Evolutionary conservation across 2,113 vertebrate genomes (phyloP), one percentile per base, ranked within the genome.

Genomic region (Cygnus buccinator): DNA sequence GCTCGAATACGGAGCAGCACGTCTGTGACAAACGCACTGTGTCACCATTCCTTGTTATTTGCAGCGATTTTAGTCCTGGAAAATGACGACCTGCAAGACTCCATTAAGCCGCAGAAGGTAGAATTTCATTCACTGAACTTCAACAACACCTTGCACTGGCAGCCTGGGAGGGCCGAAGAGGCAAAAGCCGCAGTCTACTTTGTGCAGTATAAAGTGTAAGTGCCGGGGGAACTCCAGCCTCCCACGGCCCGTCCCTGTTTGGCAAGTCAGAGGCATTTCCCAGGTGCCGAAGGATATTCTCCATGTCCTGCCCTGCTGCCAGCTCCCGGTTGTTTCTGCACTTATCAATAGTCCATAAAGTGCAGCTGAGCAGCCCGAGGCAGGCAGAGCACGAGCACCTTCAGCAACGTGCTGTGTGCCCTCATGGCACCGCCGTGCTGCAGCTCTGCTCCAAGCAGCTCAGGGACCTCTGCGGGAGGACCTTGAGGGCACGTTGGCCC

Each of bases 181-280:
- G 14, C 39, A 16, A 96, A 93, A 41, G 82, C 68, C n/a, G 71
- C 23, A 0, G 4, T 96, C 91, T 98, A 98, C 94, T 98, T 97
- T 29, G 98, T 98, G 73, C 97, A 98, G 63, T 98, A 98, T 21
- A 98, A 98, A 97, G 78, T 93, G 98, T 98, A 97, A 98, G 98
- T 98, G 90, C 72, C 1, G 0, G 63, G 33, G 76, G 46, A 74
- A 72, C 15, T 70, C 87, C 57, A 16, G 11, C n/a, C 52, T 74
- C 14, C 66, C 2, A 0, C 23, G 2, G 10, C 25, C 61, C 4
- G 11, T 41, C 66, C 74, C 59, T 59, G 67, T 62, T 93, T 84
- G 65, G 58, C 46, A 29, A 1, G 1, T 26, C 26, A 12, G 5
- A 90, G 14, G n/a, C 10, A 43, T 39, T 81, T 41, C 52, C 52